Evolutionary conservation across 1,140 invertebrate genomes (phyloP).

Genomic region (Pachypeltis micranthus): DNA sequence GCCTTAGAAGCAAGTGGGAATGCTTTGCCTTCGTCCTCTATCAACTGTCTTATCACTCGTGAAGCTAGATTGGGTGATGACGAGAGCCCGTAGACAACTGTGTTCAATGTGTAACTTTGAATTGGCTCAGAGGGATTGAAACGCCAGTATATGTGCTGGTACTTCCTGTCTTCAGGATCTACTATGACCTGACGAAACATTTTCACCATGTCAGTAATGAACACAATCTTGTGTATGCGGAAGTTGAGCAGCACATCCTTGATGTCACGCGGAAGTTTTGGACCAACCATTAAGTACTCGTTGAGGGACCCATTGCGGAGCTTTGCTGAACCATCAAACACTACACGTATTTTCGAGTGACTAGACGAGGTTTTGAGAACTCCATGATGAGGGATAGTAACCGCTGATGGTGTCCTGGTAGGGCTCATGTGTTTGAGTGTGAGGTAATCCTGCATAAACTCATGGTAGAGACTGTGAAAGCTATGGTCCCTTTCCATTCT

Average conservation of each 20-base stretch:
- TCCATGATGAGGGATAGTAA: too few species aligned
- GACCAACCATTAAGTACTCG: too few species aligned
- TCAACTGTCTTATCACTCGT: conserved; percentile 30
- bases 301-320: too few species aligned
- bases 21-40: conserved; percentile 24
- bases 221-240: conserved; percentile 31
- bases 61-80: conserved; percentile 32
- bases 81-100: conserved; percentile 33
- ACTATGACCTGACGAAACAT: conserved; percentile 35
- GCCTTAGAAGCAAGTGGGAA: conserved; percentile 27
- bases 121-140: conserved; percentile 9
- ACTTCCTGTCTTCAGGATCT: conserved; percentile 8
- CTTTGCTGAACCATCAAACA: too few species aligned
- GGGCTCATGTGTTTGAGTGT: too few species aligned
- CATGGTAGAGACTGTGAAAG: too few species aligned
- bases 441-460: too few species aligned
- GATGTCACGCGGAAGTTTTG: conserved; percentile 36
- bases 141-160: conserved; percentile 28
- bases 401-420: too few species aligned
- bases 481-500: too few species aligned
- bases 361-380: too few species aligned
- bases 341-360: too few species aligned
- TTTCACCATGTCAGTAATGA: conserved; percentile 35
- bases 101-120: conserved; percentile 28
- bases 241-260: conserved; percentile 35